Base-by-base conservation (phyloP, 2,797 vertebrate genomes). In the Rhinogobio ventralis region DNA sequence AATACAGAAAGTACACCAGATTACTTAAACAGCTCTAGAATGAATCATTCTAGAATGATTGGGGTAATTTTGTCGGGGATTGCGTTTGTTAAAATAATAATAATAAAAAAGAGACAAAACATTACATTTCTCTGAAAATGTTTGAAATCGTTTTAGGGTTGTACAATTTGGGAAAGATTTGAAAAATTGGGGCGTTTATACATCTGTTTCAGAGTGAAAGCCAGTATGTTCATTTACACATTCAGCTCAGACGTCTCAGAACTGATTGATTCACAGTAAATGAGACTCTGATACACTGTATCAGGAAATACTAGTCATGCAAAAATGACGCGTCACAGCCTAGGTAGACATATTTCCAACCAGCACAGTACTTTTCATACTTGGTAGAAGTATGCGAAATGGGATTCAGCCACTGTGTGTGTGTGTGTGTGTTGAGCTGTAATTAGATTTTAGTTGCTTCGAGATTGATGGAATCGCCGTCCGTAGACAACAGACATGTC, bases 381-480 rank as follows among this genome's bases (percentile, higher is more conserved):
- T 20, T 53, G 19, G 46, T 36, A 36, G 6, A 28, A 42, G 2
- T 42, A 28, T 77, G 7, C 4, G n/a, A 77, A 60, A 42, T 77
- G 33, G 5, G n/a, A 28, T 77, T n/a, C 36, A 42, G n/a, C 75
- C 33, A 42, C 9, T 92, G 92, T 94, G 93, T 94, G 94, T 92
- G 92, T 93, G 93, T 62, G 11, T 94, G 7, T 94, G 92, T 94
- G 94, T 92, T 86, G 88, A 79, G 88, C 88, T 94, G 91, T 94
- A 94, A 95, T 95, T 93, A 93, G 92, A 93, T 94, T 94, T 73
- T 92, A 90, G 89, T 90, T 91, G 91, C 92, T 89, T 87, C 71
- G 91, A 90, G 90, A 92, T 89, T n/a, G 67, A 77, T 85, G 85
- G 89, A 92, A 91, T 93, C 92, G 87, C 84, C 88, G 87, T 87